phyloP scores from a whole-genome alignment of 2,797 vertebrate genomes.

The Bothrops alternatus region DNA sequence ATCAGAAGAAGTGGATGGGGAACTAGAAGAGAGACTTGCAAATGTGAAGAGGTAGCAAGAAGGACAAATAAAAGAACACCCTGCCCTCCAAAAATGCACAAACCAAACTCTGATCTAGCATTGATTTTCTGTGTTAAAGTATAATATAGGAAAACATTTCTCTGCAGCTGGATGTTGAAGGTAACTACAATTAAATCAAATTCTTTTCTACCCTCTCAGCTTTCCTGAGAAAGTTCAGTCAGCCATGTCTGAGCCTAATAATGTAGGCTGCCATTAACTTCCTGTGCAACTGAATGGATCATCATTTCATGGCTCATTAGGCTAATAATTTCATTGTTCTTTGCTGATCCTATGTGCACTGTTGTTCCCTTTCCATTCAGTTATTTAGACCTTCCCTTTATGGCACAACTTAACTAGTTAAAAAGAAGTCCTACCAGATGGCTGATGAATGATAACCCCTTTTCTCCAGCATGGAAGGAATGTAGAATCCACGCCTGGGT shows the following conservation, averaged over 20 bases:
- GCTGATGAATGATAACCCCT: slow-evolving; percentile 28
- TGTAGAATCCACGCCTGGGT: no score
- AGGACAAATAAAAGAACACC: background rate
- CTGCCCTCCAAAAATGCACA: no score
- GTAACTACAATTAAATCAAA: slow-evolving; percentile 8
- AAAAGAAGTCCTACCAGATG: slow-evolving; percentile 24
- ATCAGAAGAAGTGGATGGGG: background rate
- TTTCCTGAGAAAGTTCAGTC: slow-evolving; percentile 23
- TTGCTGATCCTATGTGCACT: slow-evolving; percentile 32
- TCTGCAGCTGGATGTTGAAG: background rate
- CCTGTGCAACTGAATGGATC: slow-evolving; percentile 50
- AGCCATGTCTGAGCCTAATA: slow-evolving; percentile 6
- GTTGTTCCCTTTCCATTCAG: slow-evolving; percentile 25
- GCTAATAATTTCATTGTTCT: slow-evolving; percentile 61
- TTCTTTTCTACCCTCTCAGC: background rate
- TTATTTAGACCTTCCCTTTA: slow-evolving; percentile 42
- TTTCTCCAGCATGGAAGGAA: slow-evolving; percentile 15
- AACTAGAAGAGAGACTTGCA: background rate
- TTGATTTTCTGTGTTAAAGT: background rate
- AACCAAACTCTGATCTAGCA: background rate
- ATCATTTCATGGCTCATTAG: slow-evolving; percentile 66
- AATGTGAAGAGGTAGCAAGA: background rate
- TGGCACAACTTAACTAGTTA: slow-evolving; percentile 53
- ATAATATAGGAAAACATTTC: slow-evolving; percentile 10
- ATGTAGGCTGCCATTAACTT: slow-evolving; percentile 48